Base-by-base conservation (phyloP, 2,113 vertebrate genomes). In the Hippocampus mohnikei region DNA sequence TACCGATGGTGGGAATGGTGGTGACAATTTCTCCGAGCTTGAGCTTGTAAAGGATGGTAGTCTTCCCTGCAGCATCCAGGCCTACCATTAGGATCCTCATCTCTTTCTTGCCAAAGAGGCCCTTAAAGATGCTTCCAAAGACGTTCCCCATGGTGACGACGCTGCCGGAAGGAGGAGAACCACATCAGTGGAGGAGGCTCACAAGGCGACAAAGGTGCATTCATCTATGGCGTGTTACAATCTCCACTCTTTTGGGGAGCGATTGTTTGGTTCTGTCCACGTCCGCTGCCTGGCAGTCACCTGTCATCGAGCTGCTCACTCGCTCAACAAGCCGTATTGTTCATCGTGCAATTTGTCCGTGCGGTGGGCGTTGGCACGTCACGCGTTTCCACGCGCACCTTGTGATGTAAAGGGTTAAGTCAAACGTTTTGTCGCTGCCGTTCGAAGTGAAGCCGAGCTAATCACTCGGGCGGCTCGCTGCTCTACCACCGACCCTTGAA, bases 21-120 rank as follows among this genome's bases (percentile, higher is more conserved):
- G 93, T 95, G 77, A 96, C 94, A 62, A 94, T 94, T 90, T 95
- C 94, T 75, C 94, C 94, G 48, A 95, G 87, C 78, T 95, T 96
- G 48, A 95, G 81, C 84, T 95, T 95, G 85, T 96, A 95, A n/a
- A 94, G 88, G 83, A 96, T 94, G 73, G 94, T 95, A 53, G 93
- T 95, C 88, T 96, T 96, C 70, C 94, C 94, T 52, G 93, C 94
- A 67, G 93, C 93, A 76, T 95, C 95, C 41, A 96, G 91, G 23
- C 94, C 94, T 23, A 95, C 93, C 93, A 95, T 95, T 21, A 96
- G 93, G 85, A 95, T 95, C 70, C 94, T 90, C 94, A 96, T 95
- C 82, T 94, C 93, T 73, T 94, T 94, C 84, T 94, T 95, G 70
- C 93, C 93, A 73, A 95, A 94, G 0, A 95, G 91, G 85, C 92